These are phyloP conservation scores for Drosophila robusta DNA, from an alignment of 2,888 invertebrate species.

Conservation along the genomic window DNA sequence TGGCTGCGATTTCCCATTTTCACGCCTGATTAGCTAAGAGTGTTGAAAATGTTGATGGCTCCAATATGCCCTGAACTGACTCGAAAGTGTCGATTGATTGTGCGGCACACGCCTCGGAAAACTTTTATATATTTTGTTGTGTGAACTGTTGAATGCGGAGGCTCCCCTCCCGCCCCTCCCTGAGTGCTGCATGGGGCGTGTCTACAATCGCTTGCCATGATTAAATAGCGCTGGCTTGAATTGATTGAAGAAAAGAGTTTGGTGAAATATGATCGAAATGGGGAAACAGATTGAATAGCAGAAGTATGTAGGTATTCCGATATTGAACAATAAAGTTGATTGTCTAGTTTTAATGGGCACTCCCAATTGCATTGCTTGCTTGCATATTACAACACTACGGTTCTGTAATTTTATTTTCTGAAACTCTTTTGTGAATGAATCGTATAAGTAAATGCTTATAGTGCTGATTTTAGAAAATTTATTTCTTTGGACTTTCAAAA, in stretches of 20 bases:
- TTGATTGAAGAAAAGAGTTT: neutral
- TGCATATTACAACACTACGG: neutral
- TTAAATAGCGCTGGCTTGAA: neutral
- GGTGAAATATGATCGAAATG: neutral
- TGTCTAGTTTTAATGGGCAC: neutral
- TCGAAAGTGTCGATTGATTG: slow-evolving; percentile 66
- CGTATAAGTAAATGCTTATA: too few species aligned
- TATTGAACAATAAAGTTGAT: neutral
- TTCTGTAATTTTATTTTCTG: neutral
- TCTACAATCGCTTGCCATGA: slow-evolving; percentile 2
- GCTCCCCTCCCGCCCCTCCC: too few species aligned
- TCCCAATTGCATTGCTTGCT: neutral
- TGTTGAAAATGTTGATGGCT: slow-evolving; percentile 69
- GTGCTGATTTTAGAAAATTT: too few species aligned
- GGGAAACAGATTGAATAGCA: neutral
- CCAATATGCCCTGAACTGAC: slow-evolving; percentile 26
- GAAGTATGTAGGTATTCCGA: neutral
- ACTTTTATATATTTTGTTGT: slow-evolving; percentile 5
- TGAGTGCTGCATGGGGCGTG: slow-evolving; percentile 3
- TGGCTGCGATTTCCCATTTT: slow-evolving; percentile 49
- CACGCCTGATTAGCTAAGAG: slow-evolving; percentile 68
- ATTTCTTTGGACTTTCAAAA: too few species aligned
- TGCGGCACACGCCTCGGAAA: slow-evolving; percentile 54
- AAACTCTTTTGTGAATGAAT: neutral
- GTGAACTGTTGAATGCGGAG: neutral